Base-by-base conservation (phyloP, 2,113 vertebrate species). In the Recurvirostra avosetta region DNA sequence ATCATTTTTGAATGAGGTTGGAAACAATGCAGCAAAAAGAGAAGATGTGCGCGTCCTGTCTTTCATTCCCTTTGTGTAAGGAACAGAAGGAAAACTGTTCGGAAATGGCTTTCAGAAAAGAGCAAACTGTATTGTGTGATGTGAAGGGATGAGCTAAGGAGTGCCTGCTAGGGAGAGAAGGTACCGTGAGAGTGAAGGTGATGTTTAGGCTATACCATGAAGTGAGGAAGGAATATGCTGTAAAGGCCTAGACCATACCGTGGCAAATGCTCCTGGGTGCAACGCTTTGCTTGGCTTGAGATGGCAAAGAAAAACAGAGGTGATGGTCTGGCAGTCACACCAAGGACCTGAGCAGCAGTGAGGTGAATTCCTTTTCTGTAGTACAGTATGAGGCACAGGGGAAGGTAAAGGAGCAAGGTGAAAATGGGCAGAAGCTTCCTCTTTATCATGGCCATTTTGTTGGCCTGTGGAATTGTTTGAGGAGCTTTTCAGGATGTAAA, bases 371-470 rank as follows among this genome's bases (percentile, higher is more conserved):
- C 36, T 16, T 52, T 71, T 21, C 40, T 0, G 0, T 22, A 36
- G 40, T 9, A 9, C 34, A 52, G 9, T 1, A 2, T 30, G 30
- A 77, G 55, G 18, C 23, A 26, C 1, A 1, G 1, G 8, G 50
- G 55, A 50, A 47, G 22, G 13, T 45, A 17, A 74, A 74, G 26
- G 55, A 70, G 20, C 30, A 8, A 63, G 38, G 45, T 8, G 5
- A 43, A 55, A 77, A 13, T 14, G 8, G 30, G 2, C 27, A 34
- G 61, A 45, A 91, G 43, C 32, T 84, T 88, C 55, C 34, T 73
- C 52, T 58, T 19, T 70, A 13, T 36, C 2, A 0, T 6, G 3
- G 22, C 50, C 1, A 0, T 66, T 56, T 66, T 38, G 3, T 0
- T 43, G 30, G 15, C 20, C 5, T 19, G 49, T 30, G 5, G 5